These are phyloP conservation scores for Lampris incognitus DNA, from an alignment of 2,113 vertebrate species.

Conservation along the genomic window DNA sequence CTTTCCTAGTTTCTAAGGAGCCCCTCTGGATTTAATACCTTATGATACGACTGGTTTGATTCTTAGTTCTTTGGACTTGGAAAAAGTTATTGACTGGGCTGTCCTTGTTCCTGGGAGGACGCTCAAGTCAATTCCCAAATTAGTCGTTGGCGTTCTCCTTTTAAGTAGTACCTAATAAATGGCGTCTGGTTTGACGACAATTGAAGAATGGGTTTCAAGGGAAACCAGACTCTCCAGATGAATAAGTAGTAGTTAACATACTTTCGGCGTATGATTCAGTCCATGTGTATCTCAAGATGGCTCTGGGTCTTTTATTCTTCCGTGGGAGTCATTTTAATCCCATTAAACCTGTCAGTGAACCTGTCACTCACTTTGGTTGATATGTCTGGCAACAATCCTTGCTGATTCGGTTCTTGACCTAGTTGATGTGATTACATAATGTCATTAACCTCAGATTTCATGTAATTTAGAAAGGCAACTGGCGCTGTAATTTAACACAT, in stretches of 20 bases:
- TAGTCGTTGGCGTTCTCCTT: no score
- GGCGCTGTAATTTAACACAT: constrained; percentile 48
- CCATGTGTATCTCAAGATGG: not conserved
- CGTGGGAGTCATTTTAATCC: constrained; percentile 27
- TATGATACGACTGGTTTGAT: no score
- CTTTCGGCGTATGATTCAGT: not conserved
- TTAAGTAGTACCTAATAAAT: no score
- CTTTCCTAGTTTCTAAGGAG: no score
- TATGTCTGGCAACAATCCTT: not conserved
- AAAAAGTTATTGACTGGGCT: no score
- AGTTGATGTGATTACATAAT: constrained; percentile 55
- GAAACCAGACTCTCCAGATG: not conserved
- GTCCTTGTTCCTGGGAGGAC: no score
- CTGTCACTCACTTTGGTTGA: constrained; percentile 26
- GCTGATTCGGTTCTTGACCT: not conserved
- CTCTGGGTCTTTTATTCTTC: not conserved
- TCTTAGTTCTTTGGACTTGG: no score
- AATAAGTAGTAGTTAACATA: not conserved
- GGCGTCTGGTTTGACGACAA: no score
- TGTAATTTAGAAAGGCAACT: constrained; percentile 36
- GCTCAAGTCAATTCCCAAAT: no score
- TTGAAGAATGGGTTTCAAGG: not conserved
- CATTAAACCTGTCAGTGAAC: constrained; percentile 20
- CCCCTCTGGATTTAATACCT: no score
- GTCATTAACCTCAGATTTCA: constrained; percentile 58